These are phyloP conservation scores for Lamprotornis superbus DNA, from an alignment of 2,113 vertebrate genomes.

Conservation along the genomic window DNA sequence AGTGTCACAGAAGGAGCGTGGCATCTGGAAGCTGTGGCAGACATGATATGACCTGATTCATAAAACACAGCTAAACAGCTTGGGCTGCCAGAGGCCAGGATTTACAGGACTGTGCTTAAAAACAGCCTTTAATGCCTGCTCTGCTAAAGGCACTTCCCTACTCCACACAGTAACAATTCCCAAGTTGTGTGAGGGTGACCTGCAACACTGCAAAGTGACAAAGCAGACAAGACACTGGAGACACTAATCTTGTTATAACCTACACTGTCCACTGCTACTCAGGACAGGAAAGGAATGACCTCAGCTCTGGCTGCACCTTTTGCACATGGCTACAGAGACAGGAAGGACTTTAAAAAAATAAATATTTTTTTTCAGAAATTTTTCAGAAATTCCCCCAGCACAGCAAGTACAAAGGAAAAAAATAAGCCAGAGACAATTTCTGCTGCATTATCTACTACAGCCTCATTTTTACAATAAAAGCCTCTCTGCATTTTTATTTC, in stretches of 20 bases:
- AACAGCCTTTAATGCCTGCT: not conserved
- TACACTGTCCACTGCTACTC: not conserved
- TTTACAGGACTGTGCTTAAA: not conserved
- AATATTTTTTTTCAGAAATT: not conserved
- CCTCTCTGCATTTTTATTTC: not conserved
- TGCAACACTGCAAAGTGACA: not conserved
- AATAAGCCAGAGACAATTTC: not conserved
- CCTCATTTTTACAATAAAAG: not conserved
- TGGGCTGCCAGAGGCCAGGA: conserved; percentile 30
- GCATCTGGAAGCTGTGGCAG: conserved; percentile 32
- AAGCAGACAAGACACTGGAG: not conserved
- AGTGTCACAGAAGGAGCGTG: conserved; percentile 2
- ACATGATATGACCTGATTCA: not conserved
- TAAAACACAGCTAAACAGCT: conserved; percentile 42
- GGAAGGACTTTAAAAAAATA: not conserved
- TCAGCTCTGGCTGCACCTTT: not conserved
- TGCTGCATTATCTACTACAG: not conserved
- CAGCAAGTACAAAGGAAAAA: not conserved
- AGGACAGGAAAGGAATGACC: not conserved
- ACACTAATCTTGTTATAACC: not conserved
- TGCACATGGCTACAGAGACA: not conserved
- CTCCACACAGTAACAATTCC: not conserved
- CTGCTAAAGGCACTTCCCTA: not conserved
- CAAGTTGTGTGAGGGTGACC: not conserved
- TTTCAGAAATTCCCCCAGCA: not conserved